Percentiles rank a stretch among this genome's conserved stretches.
Conservation (phyloP, 2,888 invertebrate genomes). For the Digitonthophagus gazella region DNA sequence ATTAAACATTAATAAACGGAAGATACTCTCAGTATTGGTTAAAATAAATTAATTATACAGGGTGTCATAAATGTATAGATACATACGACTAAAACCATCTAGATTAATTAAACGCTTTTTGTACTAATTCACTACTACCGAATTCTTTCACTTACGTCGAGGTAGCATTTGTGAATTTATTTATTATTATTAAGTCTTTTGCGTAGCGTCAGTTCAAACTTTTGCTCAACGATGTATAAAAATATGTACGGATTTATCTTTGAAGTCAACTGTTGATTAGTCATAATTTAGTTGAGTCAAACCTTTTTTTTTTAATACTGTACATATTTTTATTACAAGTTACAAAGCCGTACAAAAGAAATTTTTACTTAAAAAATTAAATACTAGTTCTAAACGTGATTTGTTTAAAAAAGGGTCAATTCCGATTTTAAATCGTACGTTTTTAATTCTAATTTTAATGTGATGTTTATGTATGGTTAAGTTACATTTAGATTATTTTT, state of each 20-base stretch:
- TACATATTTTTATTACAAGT: neutral
- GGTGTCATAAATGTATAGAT: neutral
- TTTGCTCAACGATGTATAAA: neutral
- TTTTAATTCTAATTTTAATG: too few species aligned
- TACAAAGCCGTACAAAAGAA: neutral
- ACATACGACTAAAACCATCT: too few species aligned
- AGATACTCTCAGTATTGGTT: neutral
- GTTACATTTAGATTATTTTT: too few species aligned
- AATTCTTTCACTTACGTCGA: neutral
- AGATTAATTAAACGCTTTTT: too few species aligned
- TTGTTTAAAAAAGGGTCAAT: neutral
- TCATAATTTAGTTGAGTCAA: neutral
- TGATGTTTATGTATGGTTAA: too few species aligned
- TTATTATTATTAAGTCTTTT: neutral
- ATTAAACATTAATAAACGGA: neutral
- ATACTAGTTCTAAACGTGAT: neutral
- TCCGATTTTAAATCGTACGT: too few species aligned
- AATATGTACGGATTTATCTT: neutral
- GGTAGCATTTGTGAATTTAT: neutral
- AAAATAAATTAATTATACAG: neutral
- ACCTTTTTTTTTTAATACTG: neutral
- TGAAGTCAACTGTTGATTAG: neutral
- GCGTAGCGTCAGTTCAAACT: neutral
- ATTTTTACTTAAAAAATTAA: neutral
- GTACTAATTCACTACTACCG: too few species aligned